A percentile compares a stretch with the other conserved stretches of the same genome.
These are phyloP conservation scores for Drosophila mercatorum DNA, from an alignment of 2,888 invertebrate genomes.

Conservation along the genomic window DNA sequence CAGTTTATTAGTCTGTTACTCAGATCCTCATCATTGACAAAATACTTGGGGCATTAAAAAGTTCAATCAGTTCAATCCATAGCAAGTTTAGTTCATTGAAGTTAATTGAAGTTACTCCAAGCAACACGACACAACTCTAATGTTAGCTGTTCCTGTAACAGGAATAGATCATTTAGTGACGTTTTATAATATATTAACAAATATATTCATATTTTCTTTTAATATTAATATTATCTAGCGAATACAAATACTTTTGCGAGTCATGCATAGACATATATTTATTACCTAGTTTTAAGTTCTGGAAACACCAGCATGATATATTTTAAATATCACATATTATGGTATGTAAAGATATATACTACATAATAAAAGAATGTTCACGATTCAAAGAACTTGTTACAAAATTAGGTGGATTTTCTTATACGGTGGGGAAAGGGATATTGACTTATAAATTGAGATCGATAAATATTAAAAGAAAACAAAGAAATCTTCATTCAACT, in stretches of 20 bases:
- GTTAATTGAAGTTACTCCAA: not conserved
- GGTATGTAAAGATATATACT: conserved; percentile 2
- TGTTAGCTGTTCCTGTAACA: conserved; percentile 41
- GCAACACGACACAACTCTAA: conserved; percentile 14
- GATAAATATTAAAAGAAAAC: too few relatives aligned
- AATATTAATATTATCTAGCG: conserved; percentile 40
- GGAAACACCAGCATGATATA: too few relatives aligned
- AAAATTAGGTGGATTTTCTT: not conserved
- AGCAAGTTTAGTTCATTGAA: not conserved
- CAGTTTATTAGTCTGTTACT: not conserved
- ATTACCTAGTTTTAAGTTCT: conserved; percentile 35
- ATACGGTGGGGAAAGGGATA: not conserved
- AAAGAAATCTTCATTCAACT: too few relatives aligned
- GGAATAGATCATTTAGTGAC: conserved; percentile 36
- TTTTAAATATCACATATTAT: conserved; percentile 4
- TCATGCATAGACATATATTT: conserved; percentile 43
- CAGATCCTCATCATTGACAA: too few relatives aligned
- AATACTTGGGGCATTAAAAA: not conserved
- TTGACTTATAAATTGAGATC: too few relatives aligned
- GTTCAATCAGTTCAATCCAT: not conserved
- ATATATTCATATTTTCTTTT: conserved; percentile 1
- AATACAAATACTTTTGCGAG: conserved; percentile 22
- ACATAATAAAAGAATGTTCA: conserved; percentile 30
- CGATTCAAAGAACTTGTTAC: conserved; percentile 11
- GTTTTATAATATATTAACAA: not conserved